These are phyloP conservation scores for Monomorium pharaonis DNA, from an alignment of 1,140 invertebrate species.

Conservation along the genomic window DNA sequence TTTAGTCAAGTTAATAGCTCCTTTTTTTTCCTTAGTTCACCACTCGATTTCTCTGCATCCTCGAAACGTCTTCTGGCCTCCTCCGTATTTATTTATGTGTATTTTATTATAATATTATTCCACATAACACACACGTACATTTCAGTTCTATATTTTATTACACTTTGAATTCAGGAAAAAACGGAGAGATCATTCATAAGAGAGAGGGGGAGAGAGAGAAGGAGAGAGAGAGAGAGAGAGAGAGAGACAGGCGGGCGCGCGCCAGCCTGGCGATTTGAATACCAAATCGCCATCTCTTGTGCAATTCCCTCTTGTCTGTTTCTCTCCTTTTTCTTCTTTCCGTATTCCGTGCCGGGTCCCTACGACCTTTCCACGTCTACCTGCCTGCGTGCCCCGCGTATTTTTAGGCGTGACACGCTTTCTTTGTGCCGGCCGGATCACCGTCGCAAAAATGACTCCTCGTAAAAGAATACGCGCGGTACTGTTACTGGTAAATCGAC, in stretches of 20 bases:
- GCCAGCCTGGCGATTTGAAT: conserved; percentile 79
- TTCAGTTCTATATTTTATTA: background rate
- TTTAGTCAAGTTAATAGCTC: no score
- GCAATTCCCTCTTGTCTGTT: conserved; percentile 69
- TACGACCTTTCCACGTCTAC: conserved; percentile 75
- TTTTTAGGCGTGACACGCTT: conserved; percentile 82
- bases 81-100: background rate
- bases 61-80: background rate
- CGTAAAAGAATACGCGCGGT: conserved; percentile 21
- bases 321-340: conserved; percentile 44
- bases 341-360: conserved; percentile 60
- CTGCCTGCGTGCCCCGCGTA: conserved; percentile 76
- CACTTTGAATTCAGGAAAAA: background rate
- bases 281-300: conserved; percentile 79
- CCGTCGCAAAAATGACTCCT: conserved; percentile 57
- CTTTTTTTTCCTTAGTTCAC: no score
- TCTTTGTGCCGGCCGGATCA: conserved; percentile 67
- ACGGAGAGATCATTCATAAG: background rate
- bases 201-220: conserved; percentile 46
- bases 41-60: background rate
- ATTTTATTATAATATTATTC: background rate
- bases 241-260: conserved; percentile 67
- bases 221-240: conserved; percentile 45
- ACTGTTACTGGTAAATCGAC: conserved; percentile 36
- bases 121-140: background rate